A percentile compares a stretch with the other conserved stretches of the same genome.
phyloP scores from a whole-genome alignment of 1,140 invertebrate genomes.

The Asobara japonica region DNA sequence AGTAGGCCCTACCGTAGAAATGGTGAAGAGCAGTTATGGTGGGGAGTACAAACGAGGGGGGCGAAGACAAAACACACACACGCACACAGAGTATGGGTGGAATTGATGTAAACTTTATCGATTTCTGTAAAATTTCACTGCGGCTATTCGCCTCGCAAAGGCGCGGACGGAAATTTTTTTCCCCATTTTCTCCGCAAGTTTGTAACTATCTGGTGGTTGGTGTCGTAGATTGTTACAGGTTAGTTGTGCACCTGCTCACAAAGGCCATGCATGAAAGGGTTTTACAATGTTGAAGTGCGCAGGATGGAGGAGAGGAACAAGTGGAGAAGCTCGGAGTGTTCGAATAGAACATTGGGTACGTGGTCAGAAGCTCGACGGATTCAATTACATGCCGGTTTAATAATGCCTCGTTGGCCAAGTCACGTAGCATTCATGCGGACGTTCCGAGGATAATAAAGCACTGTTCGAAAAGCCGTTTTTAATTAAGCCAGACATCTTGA shows the following conservation, averaged over 20 bases:
- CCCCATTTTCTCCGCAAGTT: not conserved
- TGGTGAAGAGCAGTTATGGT: too few species aligned
- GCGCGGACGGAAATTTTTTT: not conserved
- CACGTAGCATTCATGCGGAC: slow-evolving; percentile 36
- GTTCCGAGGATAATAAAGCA: slow-evolving; percentile 37
- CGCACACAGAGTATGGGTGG: too few species aligned
- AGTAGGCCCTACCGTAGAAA: too few species aligned
- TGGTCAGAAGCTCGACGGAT: slow-evolving; percentile 51
- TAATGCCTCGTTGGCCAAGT: slow-evolving; percentile 48
- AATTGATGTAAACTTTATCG: too few species aligned
- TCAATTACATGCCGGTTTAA: slow-evolving; percentile 53
- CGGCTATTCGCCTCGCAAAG: too few species aligned
- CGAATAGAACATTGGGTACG: slow-evolving; percentile 35
- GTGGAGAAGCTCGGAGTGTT: slow-evolving; percentile 20
- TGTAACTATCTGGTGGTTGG: not conserved
- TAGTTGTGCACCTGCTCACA: slow-evolving; percentile 13
- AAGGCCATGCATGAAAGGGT: not conserved
- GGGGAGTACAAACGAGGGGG: too few species aligned
- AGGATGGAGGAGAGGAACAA: not conserved
- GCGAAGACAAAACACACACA: too few species aligned
- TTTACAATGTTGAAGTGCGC: not conserved
- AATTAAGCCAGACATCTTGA: slow-evolving; percentile 30
- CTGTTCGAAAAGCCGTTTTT: slow-evolving; percentile 42
- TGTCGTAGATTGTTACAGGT: slow-evolving; percentile 10
- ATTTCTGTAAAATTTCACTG: too few species aligned